Percentiles rank a stretch among this genome's conserved stretches.
Conservation (phyloP, 64 coral and sea anemone genomes). For the Dendronephthya gigantea region DNA sequence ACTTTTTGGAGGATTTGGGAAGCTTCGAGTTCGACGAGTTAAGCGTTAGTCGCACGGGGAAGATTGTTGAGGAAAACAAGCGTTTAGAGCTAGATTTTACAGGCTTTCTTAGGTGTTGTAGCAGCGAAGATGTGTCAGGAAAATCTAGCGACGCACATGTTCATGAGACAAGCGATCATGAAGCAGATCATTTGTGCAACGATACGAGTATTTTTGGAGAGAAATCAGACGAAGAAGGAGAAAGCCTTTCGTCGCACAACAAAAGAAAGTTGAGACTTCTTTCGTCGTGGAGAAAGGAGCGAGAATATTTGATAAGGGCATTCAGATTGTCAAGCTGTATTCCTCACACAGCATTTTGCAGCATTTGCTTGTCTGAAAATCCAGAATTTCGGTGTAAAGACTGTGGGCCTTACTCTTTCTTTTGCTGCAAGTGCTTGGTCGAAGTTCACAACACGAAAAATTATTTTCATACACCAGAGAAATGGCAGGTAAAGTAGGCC, state of each 20-base stretch:
- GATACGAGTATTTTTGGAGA: not conserved
- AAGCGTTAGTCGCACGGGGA: not conserved
- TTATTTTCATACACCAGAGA: not conserved
- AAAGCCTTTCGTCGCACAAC: not conserved
- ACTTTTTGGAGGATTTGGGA: slow-evolving; percentile 7
- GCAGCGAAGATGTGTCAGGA: not conserved
- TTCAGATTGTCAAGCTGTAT: not conserved
- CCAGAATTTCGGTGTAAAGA: slow-evolving; percentile 2
- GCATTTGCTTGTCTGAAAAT: not conserved
- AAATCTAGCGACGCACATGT: not conserved
- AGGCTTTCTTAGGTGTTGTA: not conserved
- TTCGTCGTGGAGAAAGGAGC: not conserved
- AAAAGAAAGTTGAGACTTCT: slow-evolving; percentile 13
- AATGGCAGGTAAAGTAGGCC: not conserved
- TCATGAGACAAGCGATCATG: not conserved
- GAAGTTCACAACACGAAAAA: not conserved
- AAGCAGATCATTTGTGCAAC: not conserved
- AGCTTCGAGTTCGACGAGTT: slow-evolving; percentile 6
- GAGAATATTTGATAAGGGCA: not conserved
- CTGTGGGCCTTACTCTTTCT: not conserved
- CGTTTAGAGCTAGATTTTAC: not conserved
- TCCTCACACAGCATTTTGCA: not conserved
- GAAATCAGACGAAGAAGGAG: not conserved
- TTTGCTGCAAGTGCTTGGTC: not conserved
- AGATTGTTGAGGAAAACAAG: not conserved